Conservation (phyloP, 1,140 invertebrate genomes). For the Lucilia cuprina region DNA sequence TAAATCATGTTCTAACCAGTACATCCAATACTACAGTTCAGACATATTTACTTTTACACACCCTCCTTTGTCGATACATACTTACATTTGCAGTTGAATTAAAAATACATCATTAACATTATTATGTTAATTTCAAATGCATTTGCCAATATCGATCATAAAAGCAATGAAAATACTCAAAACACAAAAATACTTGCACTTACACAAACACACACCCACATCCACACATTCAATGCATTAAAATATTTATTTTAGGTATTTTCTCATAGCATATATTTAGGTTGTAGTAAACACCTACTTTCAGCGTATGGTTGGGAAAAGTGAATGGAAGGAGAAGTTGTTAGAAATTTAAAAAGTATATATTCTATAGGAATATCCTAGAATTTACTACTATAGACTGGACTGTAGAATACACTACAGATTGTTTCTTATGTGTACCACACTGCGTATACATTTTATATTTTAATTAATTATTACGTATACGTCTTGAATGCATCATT, state of each 20-base stretch:
- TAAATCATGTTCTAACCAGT: background rate
- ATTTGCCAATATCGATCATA: conserved; percentile 1
- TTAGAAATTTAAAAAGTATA: too few relatives aligned
- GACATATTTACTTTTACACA: background rate
- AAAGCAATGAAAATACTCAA: background rate
- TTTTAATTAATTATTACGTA: too few relatives aligned
- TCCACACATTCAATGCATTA: background rate
- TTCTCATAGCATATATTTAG: background rate
- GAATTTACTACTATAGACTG: too few relatives aligned
- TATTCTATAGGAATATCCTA: too few relatives aligned
- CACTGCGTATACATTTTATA: too few relatives aligned
- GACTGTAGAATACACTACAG: too few relatives aligned
- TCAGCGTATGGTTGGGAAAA: background rate
- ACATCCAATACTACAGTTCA: background rate
- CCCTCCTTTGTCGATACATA: background rate
- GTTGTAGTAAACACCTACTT: background rate
- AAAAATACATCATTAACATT: background rate
- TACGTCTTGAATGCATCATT: too few relatives aligned
- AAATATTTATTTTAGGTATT: background rate
- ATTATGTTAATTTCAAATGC: conserved; percentile 14
- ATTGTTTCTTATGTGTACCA: too few relatives aligned
- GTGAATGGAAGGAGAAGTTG: too few relatives aligned
- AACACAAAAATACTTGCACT: background rate
- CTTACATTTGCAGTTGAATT: background rate
- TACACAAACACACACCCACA: background rate